Evolutionary conservation across 2,888 invertebrate genomes (phyloP).

Genomic region (Blera fallax): DNA sequence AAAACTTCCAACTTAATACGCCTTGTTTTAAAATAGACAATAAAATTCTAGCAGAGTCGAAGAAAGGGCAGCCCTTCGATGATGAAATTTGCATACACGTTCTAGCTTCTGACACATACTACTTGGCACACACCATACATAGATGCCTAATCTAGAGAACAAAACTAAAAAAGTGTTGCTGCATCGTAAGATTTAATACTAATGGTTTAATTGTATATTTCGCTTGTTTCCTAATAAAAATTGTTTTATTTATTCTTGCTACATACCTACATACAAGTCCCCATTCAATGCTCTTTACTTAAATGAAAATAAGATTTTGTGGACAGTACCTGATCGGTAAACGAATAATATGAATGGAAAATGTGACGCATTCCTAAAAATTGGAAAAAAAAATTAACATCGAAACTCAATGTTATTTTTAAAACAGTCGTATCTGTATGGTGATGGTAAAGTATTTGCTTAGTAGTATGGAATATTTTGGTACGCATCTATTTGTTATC

Average conservation of each 20-base stretch:
- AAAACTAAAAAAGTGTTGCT: background rate
- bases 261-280: background rate
- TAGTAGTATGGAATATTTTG: slow-evolving; percentile 30
- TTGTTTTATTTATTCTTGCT: no score
- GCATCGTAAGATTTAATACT: background rate
- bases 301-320: background rate
- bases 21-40: background rate
- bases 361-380: slow-evolving; percentile 36
- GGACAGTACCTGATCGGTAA: background rate
- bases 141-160: background rate
- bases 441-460: slow-evolving; percentile 26
- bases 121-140: background rate
- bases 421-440: slow-evolving; percentile 28
- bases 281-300: background rate
- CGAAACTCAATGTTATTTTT: slow-evolving; percentile 49
- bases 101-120: background rate
- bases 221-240: background rate
- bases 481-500: slow-evolving; percentile 32
- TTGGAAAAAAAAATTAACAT: slow-evolving; percentile 24
- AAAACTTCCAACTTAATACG: no score
- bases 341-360: slow-evolving; percentile 19
- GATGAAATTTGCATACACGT: background rate
- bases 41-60: background rate
- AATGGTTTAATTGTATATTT: background rate
- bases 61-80: background rate